A percentile compares a stretch with the other conserved stretches of the same genome.
Conservation (phyloP, 1,140 invertebrate genomes). For the Drosophila melanica region DNA sequence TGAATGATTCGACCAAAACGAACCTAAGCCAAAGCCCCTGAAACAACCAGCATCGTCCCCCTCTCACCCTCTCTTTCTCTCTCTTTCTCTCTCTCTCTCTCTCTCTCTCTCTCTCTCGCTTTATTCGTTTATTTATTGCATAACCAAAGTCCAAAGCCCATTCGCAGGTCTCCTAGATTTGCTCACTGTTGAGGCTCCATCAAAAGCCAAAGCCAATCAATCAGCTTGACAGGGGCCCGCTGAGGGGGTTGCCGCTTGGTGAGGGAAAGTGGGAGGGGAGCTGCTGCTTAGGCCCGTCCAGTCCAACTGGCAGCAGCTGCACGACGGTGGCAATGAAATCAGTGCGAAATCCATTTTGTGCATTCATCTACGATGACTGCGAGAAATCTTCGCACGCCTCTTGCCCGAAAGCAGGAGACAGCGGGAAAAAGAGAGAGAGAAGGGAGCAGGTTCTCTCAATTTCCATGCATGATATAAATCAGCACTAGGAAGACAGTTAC, state of each 20-base stretch:
- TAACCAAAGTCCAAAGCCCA: slow-evolving; percentile 21
- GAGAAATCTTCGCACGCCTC: slow-evolving; percentile 4
- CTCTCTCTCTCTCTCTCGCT: background rate
- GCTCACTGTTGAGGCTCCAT: background rate
- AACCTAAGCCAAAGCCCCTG: background rate
- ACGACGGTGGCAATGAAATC: background rate
- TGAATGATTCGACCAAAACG: slow-evolving; percentile 28
- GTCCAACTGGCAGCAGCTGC: slow-evolving; percentile 1
- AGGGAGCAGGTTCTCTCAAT: background rate
- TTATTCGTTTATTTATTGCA: slow-evolving; percentile 55
- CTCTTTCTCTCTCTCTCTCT: background rate
- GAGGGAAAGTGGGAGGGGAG: background rate
- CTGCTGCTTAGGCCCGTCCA: background rate
- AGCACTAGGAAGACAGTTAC: background rate
- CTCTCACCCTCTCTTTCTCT: background rate
- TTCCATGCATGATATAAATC: background rate
- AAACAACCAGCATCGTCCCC: background rate
- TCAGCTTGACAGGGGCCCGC: slow-evolving; percentile 1
- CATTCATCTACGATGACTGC: slow-evolving; percentile 26
- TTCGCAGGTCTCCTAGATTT: background rate
- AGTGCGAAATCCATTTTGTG: background rate
- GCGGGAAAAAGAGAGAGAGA: background rate
- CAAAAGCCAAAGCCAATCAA: slow-evolving; percentile 40
- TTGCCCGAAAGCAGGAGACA: background rate
- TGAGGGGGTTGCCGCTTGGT: background rate